Evolutionary conservation across 1,140 invertebrate species (phyloP), one percentile per base, ranked within the genome.

Genomic region (Orussus abietinus): DNA sequence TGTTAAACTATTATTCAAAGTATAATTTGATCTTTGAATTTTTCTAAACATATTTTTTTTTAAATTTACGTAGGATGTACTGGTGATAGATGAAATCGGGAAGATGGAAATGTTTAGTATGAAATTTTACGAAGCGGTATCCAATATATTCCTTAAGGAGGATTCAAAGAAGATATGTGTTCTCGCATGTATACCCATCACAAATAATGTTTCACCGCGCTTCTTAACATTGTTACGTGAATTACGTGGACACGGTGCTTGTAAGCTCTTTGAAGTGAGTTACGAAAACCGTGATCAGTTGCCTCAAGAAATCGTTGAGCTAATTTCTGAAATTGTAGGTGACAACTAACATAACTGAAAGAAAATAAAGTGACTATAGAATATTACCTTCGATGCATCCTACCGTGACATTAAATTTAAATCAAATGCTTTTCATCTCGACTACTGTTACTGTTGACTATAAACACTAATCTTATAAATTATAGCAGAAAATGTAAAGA

Each of bases 81-180:
- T 80, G 15, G 57, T 83, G 6, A 69, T 83, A 15, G 82, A 84
- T 64, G 82, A 84, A 63, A 79, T 84, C 40, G 82, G 82, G 11
- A 83, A 83, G 69, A 83, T 84, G 81, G 81, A 84, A 62, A 46
- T 81, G 22, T 80, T 80, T 26, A 83, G 81, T 49, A 57, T 73
- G 32, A 60, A 60, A 31, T 83, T 84, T 57, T 29, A 44, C 10
- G 51, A 74, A 33, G 38, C 53, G 11, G 35, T 49, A 9, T 59
- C 79, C 0, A 50, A 62, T 14, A 51, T 66, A 21, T 40, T 75
- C 15, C 65, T 78, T 39, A 45, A 57, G 10, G 45, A 49, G 10
- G 15, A 51, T 6, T 49, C 37, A 2, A 45, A 46, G 14, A 45
- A 59, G 14, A 43, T 30, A 17, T 58, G 38, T 7, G 62, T 83